A percentile compares a stretch with the other conserved stretches of the same genome.
Evolutionary conservation across 2,888 invertebrate genomes (phyloP).

Genomic region (Cryptocheilus praepositus): DNA sequence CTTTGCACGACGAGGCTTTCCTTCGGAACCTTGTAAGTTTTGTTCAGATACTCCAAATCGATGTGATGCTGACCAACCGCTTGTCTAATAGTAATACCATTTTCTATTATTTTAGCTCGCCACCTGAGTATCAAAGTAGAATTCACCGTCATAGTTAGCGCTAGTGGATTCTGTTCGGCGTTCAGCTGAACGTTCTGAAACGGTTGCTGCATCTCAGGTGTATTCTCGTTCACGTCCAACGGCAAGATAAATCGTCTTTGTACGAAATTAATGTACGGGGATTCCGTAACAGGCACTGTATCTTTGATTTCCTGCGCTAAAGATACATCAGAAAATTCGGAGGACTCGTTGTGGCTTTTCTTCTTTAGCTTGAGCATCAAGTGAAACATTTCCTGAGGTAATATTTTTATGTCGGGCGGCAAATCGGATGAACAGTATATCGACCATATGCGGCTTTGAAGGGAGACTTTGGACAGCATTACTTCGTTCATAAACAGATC

Average conservation of each 20-base stretch:
- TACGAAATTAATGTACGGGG: slow-evolving; percentile 76
- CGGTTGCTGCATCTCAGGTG: slow-evolving; percentile 49
- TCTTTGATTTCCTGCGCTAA: slow-evolving; percentile 58
- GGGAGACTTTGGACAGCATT: slow-evolving; percentile 78
- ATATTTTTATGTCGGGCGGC: slow-evolving; percentile 70
- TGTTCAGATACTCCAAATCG: slow-evolving; percentile 79
- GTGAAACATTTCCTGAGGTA: slow-evolving; percentile 77
- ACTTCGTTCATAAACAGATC: slow-evolving; percentile 78
- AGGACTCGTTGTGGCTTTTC: slow-evolving; percentile 45
- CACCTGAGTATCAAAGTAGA: slow-evolving; percentile 74
- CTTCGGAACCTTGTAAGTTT: slow-evolving; percentile 76
- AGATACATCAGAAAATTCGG: slow-evolving; percentile 71
- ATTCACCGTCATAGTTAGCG: slow-evolving; percentile 62
- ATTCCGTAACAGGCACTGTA: slow-evolving; percentile 58
- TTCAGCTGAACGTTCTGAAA: slow-evolving; percentile 40
- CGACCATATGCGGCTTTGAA: slow-evolving; percentile 80
- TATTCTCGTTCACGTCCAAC: slow-evolving; percentile 52
- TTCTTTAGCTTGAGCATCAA: slow-evolving; percentile 76
- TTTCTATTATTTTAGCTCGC: slow-evolving; percentile 78
- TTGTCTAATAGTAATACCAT: slow-evolving; percentile 76
- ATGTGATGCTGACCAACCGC: slow-evolving; percentile 84
- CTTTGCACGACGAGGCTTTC: slow-evolving; percentile 66
- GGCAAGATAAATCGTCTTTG: slow-evolving; percentile 71
- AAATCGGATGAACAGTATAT: slow-evolving; percentile 74
- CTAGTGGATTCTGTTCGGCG: slow-evolving; percentile 42